Base-by-base conservation (phyloP, 2,113 vertebrate genomes). In the Dolichotis patagonum region DNA sequence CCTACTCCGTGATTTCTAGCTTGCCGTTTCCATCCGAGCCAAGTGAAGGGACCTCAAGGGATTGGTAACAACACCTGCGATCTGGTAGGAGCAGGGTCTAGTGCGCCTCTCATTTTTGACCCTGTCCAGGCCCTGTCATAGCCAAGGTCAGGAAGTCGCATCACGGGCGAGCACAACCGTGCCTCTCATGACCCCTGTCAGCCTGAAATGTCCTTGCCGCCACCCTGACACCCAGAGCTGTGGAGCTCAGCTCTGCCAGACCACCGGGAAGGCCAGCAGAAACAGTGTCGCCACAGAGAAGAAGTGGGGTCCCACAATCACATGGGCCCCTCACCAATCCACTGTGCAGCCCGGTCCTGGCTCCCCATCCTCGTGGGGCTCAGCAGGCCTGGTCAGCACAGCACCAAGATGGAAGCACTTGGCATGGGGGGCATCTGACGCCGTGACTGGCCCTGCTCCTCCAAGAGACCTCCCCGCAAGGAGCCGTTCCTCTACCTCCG, bases 301-400 rank as follows among this genome's bases (percentile, higher is more conserved):
- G 60, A 32, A 46, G 9, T 52, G 17, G 24, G 58, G 13, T 22
- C 62, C n/a, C 35, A 38, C n/a, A 20, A 3, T 14, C 11, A 24
- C 17, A 22, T 24, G 32, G 28, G 19, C 7, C 52, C 12, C 78
- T 54, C 0, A 14, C 5, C 35, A 24, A 19, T 9, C 28, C 20
- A 30, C 16, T 9, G 20, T 28, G 17, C 35, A 43, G 35, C 35
- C 60, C 75, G 38, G 35, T 1, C 73, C 5, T 0, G 1, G 46
- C 46, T 81, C 60, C 46, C 38, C 10, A 26, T 12, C 28, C 20
- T n/a, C 2, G 5, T 6, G 49, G 30, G 30, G 3, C 14, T 60
- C 71, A 9, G 17, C 35, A 28, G 26, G 32, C 5, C 9, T 0
- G 0, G 0, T 69, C 82, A 24, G 12, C 38, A n/a, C 1, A 49